These are phyloP conservation scores for Scomberomorus guttatus DNA, from an alignment of 2,797 vertebrate species.

Conservation along the genomic window DNA sequence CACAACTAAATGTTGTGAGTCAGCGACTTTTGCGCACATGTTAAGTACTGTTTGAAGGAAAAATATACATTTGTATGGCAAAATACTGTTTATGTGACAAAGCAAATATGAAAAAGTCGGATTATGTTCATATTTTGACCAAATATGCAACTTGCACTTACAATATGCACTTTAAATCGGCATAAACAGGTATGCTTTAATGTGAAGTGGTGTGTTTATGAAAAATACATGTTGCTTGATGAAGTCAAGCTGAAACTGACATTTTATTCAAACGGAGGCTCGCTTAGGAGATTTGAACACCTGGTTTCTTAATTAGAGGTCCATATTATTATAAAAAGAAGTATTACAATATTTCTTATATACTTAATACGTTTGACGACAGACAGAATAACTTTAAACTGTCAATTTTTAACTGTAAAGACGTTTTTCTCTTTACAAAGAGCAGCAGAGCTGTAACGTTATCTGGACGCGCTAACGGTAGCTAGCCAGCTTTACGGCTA, in stretches of 20 bases:
- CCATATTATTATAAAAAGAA: rapidly evolving
- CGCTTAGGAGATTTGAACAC: rapidly evolving
- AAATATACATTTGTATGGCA: no score
- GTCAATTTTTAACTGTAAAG: background rate
- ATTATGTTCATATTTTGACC: no score
- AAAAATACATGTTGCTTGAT: background rate
- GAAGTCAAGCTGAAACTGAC: background rate
- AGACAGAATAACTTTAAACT: rapidly evolving
- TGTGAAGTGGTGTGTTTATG: no score
- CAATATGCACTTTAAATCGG: no score
- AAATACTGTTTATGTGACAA: no score
- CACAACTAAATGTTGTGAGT: no score
- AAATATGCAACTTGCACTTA: no score
- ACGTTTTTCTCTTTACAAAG: slow-evolving; percentile 1
- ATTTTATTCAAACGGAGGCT: background rate
- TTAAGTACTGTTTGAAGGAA: no score
- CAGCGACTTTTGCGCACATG: no score
- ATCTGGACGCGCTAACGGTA: slow-evolving; percentile 10
- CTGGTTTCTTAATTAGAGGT: background rate
- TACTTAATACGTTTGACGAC: rapidly evolving
- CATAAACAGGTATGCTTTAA: no score
- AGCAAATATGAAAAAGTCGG: no score
- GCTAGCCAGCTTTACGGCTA: background rate
- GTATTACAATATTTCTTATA: rapidly evolving
- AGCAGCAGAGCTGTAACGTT: background rate